Evolutionary conservation across 35 echinoderm and acorn worm species (phyloP), one percentile per base, ranked within the genome.

Genomic region (Ophiothrix spiculata): DNA sequence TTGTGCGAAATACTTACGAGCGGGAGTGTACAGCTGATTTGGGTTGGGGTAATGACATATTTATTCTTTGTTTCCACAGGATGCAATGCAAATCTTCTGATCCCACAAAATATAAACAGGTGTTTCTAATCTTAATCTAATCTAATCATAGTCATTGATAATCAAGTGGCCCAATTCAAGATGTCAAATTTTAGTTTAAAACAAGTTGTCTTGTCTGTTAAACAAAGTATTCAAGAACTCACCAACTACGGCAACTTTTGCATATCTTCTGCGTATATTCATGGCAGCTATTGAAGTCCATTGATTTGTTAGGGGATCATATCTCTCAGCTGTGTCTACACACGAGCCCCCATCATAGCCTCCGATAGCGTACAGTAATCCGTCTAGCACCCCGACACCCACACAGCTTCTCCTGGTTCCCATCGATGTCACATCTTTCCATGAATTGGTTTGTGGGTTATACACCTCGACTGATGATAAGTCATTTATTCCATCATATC

Each of bases 291-390:
- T 91, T 0, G 96, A 91, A 0, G 91, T 91, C 96, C 96, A 99
- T 8, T 89, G 89, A 38, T 99, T 93, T 0, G 96, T 99, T 25
- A 99, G 84, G 17, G 96, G 96, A 75, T 99, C 96, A 35, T 94
- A 99, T 0, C 96, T 42, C 38, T 99, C 96, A 25, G 78, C 88
- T 23, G 89, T 99, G 41, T 99, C 94, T 45, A 99, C 74, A 77
- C 96, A 99, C 15, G 96, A 99, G 2, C 92, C 96, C 56, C 96
- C 96, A 86, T 99, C 96, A 39, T 99, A 99, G 12, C 96, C 96
- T 25, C 96, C 96, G 4, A 99, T 78, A 19, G 96, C 92, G 40
- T 94, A 99, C 25, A 99, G 74, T 17, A 99, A 81, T 19, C 96
- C 96, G 36, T 99, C 94, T 6, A 93, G 41, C n/a, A 80, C 45